phyloP scores from a whole-genome alignment of 2,113 vertebrate genomes.

The Ceyx margarethae region DNA sequence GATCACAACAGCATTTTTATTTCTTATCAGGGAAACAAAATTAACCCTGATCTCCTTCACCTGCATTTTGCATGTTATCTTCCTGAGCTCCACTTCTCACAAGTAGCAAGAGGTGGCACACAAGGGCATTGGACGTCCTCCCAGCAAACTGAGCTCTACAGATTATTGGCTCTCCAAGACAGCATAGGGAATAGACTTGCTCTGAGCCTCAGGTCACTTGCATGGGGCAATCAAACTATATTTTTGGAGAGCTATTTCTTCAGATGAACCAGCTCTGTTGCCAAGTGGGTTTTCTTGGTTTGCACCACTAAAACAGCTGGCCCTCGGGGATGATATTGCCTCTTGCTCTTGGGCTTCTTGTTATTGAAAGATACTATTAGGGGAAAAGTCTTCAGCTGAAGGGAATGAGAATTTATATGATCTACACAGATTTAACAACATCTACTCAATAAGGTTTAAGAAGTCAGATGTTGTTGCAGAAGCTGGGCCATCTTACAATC shows the following conservation, averaged over 20 bases:
- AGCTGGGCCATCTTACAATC: neutral
- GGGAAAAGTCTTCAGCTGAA: neutral
- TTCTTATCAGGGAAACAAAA: neutral
- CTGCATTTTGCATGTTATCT: neutral
- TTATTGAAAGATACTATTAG: neutral
- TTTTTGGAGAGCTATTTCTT: neutral
- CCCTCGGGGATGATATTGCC: neutral
- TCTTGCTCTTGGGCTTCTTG: neutral
- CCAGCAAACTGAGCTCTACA: neutral
- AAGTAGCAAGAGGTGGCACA: neutral
- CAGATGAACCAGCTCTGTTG: neutral
- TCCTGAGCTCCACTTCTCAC: neutral
- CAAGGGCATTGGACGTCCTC: neutral
- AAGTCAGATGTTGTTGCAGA: neutral
- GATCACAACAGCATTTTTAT: neutral
- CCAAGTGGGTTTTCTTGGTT: neutral
- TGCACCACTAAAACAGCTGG: neutral
- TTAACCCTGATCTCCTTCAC: fast-evolving
- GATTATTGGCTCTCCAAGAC: neutral
- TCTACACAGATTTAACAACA: neutral
- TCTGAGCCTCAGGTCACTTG: neutral
- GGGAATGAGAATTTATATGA: neutral
- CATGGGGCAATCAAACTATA: fast-evolving
- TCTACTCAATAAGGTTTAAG: neutral
- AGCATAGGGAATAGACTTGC: neutral